Evolutionary conservation across 2,113 vertebrate species (phyloP), one percentile per base, ranked within the genome.

Genomic region (Carassius carassius): DNA sequence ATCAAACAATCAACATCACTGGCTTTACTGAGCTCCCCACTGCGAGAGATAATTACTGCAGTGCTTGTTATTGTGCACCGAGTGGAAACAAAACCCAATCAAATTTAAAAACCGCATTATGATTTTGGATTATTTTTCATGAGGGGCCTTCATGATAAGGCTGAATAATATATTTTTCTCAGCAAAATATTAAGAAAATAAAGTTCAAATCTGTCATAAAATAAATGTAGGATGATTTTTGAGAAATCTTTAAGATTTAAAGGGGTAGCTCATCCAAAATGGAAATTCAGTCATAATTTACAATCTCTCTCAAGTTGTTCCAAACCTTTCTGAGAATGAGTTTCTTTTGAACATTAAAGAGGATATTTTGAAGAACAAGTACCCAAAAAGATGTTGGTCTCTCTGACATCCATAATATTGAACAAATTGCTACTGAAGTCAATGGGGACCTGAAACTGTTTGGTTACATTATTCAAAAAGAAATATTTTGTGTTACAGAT

Each of bases 21-120:
- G 35, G 67, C 67, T 70, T 70, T 37, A 35, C 32, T 11, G 13
- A 72, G 25, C 25, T 25, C 32, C n/a, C 51, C 81, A 29, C 49
- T 1, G 8, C 2, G 67, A 82, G 13, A 73, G 70, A 74, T 73
- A 60, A 73, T 60, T 56, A 74, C 81, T 58, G 54, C 58, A 58
- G 54, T 0, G 5, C 58, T 32, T 21, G 69, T 76, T 7, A 4
- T 14, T 62, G 69, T 58, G 35, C n/a, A 56, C 21, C n/a, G 25
- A 29, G 9, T 60, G 35, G 9, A 56, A 70, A 29, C 10, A 74
- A 58, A 74, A 72, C 9, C n/a, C 19, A 54, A 8, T 37, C 21
- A 69, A 4, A 37, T 32, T 10, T 37, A 11, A 23, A 70, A 70
- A 72, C 17, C 0, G 4, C 16, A 8, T 69, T 69, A 32, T 56